Percentiles rank a stretch among this genome's conserved stretches.
Conservation (phyloP, 2,888 invertebrate genomes). For the Orthonychiurus folsomi region DNA sequence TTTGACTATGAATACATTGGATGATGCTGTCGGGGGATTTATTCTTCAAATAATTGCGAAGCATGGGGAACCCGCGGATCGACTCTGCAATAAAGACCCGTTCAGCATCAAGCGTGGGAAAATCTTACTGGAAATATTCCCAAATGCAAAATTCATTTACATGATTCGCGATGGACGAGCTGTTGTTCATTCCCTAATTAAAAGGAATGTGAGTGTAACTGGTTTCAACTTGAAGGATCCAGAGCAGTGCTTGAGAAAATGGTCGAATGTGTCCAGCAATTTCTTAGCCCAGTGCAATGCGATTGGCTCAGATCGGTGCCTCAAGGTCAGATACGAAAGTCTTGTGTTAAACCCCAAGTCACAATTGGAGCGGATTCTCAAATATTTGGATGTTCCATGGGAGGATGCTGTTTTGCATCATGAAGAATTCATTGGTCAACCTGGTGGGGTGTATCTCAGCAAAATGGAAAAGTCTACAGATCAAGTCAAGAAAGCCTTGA, state of each 20-base stretch:
- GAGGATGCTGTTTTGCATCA: conserved; percentile 93
- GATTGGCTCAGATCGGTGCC: conserved; percentile 48
- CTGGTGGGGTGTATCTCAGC: conserved; percentile 85
- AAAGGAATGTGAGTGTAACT: conserved; percentile 80
- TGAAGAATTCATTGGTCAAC: conserved; percentile 86
- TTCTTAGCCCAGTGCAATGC: conserved; percentile 90
- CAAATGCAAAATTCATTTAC: conserved; percentile 93
- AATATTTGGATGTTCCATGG: conserved; percentile 88
- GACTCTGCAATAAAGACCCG: conserved; percentile 98
- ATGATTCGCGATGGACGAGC: conserved; percentile 98
- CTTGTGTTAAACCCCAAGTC: conserved; percentile 85
- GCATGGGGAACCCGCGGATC: conserved; percentile 88
- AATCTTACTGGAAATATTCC: conserved; percentile 89
- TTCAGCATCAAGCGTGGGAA: conserved; percentile 93
- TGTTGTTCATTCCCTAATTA: conserved; percentile 96
- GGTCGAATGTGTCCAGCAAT: conserved; percentile 89
- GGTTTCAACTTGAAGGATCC: conserved; percentile 92
- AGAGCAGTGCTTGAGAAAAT: conserved; percentile 87
- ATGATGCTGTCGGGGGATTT: conserved; percentile 80
- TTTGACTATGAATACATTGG: conserved; percentile 59
- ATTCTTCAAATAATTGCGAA: conserved; percentile 91
- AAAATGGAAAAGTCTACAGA: conserved; percentile 96
- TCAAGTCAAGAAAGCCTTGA: conserved; percentile 96
- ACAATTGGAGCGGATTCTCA: conserved; percentile 78
- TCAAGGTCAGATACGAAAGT: conserved; percentile 92